Conservation (phyloP, 2,888 invertebrate genomes). For the Listrodromus nycthemerus region DNA sequence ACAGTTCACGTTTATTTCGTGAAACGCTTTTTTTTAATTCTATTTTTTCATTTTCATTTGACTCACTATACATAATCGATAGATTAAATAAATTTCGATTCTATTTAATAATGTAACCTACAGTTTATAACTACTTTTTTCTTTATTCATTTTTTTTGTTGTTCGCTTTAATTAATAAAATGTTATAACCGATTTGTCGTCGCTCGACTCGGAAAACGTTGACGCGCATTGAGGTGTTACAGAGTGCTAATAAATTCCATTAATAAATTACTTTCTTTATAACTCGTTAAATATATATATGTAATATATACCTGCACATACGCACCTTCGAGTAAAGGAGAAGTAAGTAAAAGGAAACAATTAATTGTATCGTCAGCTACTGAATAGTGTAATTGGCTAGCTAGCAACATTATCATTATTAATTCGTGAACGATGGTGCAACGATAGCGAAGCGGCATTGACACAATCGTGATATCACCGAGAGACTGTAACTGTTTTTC, state of each 20-base stretch:
- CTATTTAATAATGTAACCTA: slow-evolving; percentile 35
- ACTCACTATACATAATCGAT: slow-evolving; percentile 44
- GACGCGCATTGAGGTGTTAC: slow-evolving; percentile 70
- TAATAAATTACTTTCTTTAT: slow-evolving; percentile 60
- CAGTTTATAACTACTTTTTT: slow-evolving; percentile 26
- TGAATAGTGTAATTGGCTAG: slow-evolving; percentile 43
- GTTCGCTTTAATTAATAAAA: slow-evolving; percentile 30
- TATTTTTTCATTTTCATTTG: slow-evolving; percentile 48
- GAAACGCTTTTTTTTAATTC: slow-evolving; percentile 42
- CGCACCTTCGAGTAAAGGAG: slow-evolving; percentile 59
- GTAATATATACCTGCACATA: slow-evolving; percentile 49
- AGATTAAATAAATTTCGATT: slow-evolving; percentile 43
- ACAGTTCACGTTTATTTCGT: slow-evolving; percentile 52
- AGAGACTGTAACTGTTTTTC: slow-evolving; percentile 1
- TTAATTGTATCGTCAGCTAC: slow-evolving; percentile 31
- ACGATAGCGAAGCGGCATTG: slow-evolving; percentile 46
- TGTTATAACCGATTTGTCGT: slow-evolving; percentile 46
- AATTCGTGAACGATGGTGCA: slow-evolving; percentile 6
- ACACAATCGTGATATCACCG: slow-evolving; percentile 38
- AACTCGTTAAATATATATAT: slow-evolving; percentile 39
- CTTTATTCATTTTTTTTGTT: background rate
- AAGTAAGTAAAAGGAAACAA: slow-evolving; percentile 31
- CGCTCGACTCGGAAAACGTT: slow-evolving; percentile 48
- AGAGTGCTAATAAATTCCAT: slow-evolving; percentile 58
- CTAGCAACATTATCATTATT: slow-evolving; percentile 32